A percentile compares a stretch with the other conserved stretches of the same genome.
Evolutionary conservation across 1,140 invertebrate species (phyloP).

Genomic region (Bombus difficillimus): DNA sequence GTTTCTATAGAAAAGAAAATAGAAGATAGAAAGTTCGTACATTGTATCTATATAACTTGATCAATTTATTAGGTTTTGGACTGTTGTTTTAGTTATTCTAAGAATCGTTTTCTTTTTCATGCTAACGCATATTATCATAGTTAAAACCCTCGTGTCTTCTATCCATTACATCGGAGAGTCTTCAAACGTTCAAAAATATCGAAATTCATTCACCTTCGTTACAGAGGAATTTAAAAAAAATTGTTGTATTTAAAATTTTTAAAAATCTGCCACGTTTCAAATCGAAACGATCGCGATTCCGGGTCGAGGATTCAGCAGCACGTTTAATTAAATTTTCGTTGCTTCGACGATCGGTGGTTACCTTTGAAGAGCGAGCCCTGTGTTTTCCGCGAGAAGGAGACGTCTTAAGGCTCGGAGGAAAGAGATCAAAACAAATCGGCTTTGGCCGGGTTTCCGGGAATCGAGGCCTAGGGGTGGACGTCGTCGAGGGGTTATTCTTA

Average conservation of each 20-base stretch:
- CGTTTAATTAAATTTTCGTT: slow-evolving; percentile 64
- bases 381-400: slow-evolving; percentile 46
- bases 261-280: not conserved
- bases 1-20: not conserved
- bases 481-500: slow-evolving; percentile 74
- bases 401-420: slow-evolving; percentile 63
- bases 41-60: no score
- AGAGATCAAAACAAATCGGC: slow-evolving; percentile 77
- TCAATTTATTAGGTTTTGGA: no score
- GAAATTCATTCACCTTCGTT: no score
- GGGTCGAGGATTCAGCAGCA: not conserved
- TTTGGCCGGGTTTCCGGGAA: slow-evolving; percentile 72
- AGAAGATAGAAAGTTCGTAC: no score
- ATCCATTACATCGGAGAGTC: no score
- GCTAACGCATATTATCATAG: no score
- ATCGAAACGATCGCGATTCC: not conserved
- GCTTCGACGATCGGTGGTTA: slow-evolving; percentile 21
- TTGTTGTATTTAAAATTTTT: not conserved
- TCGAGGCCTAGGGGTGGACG: slow-evolving; percentile 13
- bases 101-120: no score
- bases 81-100: no score
- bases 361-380: slow-evolving; percentile 44
- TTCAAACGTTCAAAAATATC: no score
- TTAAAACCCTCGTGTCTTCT: no score
- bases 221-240: no score